Conservation (phyloP, 2,113 vertebrate species). For the human region DNA sequence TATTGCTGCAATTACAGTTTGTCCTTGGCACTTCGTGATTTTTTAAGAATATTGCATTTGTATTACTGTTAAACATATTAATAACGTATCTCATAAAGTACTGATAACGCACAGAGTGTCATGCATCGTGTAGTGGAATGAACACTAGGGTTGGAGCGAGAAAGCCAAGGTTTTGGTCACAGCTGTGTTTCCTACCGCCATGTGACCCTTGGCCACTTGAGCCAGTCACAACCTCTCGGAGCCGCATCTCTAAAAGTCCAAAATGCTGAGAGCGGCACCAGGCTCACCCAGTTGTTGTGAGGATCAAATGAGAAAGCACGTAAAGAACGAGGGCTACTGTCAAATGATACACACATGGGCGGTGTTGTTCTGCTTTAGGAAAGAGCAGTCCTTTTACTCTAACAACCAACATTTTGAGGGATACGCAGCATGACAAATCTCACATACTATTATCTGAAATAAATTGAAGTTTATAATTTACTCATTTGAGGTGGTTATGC, state of each 20-base stretch:
- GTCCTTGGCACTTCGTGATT: background rate
- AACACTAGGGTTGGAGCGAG: background rate
- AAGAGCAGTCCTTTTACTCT: background rate
- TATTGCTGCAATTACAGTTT: background rate
- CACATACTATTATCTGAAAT: background rate
- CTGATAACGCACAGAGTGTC: background rate
- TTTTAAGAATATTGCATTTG: background rate
- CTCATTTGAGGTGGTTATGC: background rate
- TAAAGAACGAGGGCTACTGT: background rate
- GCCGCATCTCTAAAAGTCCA: background rate
- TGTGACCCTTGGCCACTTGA: background rate
- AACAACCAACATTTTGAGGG: background rate
- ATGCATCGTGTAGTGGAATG: background rate
- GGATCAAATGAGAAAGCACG: background rate
- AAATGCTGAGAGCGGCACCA: background rate
- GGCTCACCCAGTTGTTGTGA: background rate
- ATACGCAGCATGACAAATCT: background rate
- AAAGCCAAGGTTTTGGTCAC: background rate
- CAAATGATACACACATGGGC: background rate
- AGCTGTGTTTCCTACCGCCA: background rate
- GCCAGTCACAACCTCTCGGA: background rate
- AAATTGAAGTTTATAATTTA: background rate
- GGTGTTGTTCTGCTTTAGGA: background rate
- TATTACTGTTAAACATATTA: constrained; percentile 22
- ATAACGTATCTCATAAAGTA: background rate